phyloP scores from a whole-genome alignment of 2,113 vertebrate genomes.

The Grus americana region DNA sequence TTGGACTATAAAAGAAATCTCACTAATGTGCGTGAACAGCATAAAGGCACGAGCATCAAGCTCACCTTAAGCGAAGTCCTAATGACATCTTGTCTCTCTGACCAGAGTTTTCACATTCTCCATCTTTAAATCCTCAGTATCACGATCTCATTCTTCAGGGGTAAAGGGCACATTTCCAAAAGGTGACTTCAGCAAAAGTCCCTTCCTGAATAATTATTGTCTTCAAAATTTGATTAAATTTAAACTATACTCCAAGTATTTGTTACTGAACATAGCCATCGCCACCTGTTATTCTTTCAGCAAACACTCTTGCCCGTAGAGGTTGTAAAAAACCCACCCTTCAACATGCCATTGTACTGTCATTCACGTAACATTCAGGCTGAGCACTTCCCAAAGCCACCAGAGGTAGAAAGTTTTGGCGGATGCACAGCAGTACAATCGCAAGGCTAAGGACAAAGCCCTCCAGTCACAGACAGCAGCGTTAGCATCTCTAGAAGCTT shows the following conservation, averaged over 20 bases:
- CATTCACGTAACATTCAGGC: not conserved
- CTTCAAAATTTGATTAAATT: not conserved
- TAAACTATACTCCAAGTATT: not conserved
- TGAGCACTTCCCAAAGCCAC: not conserved
- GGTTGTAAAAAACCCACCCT: not conserved
- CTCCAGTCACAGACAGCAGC: not conserved
- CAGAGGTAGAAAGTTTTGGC: not conserved
- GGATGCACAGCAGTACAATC: not conserved
- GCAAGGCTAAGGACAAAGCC: not conserved
- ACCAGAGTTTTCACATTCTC: not conserved
- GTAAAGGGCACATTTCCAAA: not conserved
- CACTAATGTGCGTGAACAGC: accelerated
- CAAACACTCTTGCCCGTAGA: not conserved
- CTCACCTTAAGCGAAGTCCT: not conserved
- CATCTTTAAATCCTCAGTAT: not conserved
- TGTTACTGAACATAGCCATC: not conserved
- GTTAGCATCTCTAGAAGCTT: not conserved
- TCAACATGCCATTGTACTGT: not conserved
- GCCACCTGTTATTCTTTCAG: not conserved
- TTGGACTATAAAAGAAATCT: not conserved
- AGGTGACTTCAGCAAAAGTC: not conserved
- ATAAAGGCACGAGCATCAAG: not conserved
- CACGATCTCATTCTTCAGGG: accelerated
- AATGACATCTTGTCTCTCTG: not conserved
- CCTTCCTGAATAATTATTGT: not conserved